phyloP scores from a whole-genome alignment of 2,888 invertebrate species.

The Belgica antarctica region DNA sequence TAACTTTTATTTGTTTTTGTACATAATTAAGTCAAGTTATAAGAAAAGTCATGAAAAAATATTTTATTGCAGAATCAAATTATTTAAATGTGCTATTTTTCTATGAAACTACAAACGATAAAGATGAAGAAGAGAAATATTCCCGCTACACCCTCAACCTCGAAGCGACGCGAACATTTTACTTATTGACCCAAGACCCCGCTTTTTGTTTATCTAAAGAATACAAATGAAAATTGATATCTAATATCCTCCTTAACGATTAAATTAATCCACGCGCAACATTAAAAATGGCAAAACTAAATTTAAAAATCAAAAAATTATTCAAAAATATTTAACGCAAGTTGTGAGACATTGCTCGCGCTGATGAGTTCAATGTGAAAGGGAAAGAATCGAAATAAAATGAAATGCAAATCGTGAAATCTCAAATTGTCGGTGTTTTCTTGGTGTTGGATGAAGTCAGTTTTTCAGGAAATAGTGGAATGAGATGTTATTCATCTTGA shows the following conservation, averaged over 20 bases:
- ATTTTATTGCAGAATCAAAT: slow-evolving; percentile 5
- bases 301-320: neutral
- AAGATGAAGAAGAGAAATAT: no score
- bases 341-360: no score
- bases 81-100: slow-evolving; percentile 31
- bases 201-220: no score
- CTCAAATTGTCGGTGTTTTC: no score
- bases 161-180: no score
- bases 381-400: neutral
- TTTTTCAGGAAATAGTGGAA: no score
- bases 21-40: no score
- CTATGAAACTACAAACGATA: slow-evolving; percentile 18
- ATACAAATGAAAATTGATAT: neutral
- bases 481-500: no score
- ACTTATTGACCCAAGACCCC: no score
- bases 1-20: neutral
- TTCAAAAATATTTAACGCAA: neutral
- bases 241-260: neutral
- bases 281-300: neutral
- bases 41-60: neutral
- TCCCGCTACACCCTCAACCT: no score
- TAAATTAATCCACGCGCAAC: neutral
- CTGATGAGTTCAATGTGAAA: neutral
- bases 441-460: no score
- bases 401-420: neutral